Evolutionary conservation across 2,113 vertebrate genomes (phyloP).

Genomic region (Oceanites oceanicus): DNA sequence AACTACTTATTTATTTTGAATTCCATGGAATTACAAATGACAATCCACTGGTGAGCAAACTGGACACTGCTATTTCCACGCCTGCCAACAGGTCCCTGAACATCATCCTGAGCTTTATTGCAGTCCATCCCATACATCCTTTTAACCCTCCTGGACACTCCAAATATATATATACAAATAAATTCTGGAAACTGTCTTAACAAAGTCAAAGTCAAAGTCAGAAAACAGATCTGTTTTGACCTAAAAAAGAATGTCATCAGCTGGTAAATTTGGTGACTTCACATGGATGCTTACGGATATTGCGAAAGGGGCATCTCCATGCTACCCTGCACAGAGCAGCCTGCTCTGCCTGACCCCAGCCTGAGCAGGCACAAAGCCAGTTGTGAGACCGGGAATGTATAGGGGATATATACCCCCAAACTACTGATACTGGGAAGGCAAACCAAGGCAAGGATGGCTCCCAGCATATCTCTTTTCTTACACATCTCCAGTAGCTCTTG

Average conservation of each 20-base stretch:
- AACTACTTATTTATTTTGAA: neutral
- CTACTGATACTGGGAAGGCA: neutral
- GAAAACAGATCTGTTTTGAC: neutral
- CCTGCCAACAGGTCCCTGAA: neutral
- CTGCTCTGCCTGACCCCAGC: neutral
- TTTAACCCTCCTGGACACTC: neutral
- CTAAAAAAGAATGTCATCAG: neutral
- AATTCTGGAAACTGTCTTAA: neutral
- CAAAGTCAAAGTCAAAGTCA: neutral
- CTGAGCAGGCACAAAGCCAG: neutral
- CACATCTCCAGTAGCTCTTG: neutral
- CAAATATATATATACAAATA: neutral
- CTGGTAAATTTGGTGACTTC: neutral
- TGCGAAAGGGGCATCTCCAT: neutral
- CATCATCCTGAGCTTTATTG: neutral
- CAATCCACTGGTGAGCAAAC: neutral
- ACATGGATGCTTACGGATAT: neutral
- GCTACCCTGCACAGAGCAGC: neutral
- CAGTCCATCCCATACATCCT: neutral
- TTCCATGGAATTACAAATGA: neutral
- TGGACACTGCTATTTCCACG: neutral
- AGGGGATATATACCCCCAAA: neutral
- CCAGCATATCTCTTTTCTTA: neutral
- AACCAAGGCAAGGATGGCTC: neutral
- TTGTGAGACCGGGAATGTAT: rapidly evolving